phyloP scores from a whole-genome alignment of 1,140 invertebrate genomes.

The Diabrotica undecimpunctata region DNA sequence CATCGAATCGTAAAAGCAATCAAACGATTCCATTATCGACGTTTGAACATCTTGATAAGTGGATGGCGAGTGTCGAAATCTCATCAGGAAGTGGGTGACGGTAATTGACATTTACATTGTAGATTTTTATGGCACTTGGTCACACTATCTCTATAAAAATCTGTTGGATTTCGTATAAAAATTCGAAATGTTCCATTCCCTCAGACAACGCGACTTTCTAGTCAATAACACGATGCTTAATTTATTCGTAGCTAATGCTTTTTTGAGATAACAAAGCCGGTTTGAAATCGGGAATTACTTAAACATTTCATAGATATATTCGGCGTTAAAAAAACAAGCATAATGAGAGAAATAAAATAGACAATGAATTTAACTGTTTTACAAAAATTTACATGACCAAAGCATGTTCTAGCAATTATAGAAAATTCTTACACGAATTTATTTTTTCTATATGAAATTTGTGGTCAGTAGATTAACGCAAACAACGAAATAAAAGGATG shows the following conservation, averaged over 20 bases:
- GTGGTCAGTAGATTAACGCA: too few species aligned
- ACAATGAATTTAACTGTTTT: too few species aligned
- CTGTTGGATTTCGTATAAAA: neutral
- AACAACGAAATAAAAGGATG: too few species aligned
- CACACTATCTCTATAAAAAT: neutral
- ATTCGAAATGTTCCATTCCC: neutral
- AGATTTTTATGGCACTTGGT: neutral
- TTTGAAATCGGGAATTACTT: neutral
- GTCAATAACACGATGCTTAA: neutral
- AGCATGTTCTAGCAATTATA: too few species aligned
- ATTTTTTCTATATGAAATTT: too few species aligned
- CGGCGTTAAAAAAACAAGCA: too few species aligned
- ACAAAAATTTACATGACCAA: too few species aligned
- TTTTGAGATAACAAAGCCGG: neutral
- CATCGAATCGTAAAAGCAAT: too few species aligned
- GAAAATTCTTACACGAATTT: too few species aligned
- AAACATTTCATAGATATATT: too few species aligned
- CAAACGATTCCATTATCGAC: neutral
- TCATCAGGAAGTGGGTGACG: neutral
- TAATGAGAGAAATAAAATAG: too few species aligned
- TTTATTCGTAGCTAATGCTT: neutral
- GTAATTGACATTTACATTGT: slow-evolving; percentile 1
- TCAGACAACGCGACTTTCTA: neutral
- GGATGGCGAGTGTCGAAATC: neutral
- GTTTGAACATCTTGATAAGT: neutral